These are phyloP conservation scores for Oophaga pumilio DNA, from an alignment of 2,113 vertebrate genomes.

Conservation along the genomic window DNA sequence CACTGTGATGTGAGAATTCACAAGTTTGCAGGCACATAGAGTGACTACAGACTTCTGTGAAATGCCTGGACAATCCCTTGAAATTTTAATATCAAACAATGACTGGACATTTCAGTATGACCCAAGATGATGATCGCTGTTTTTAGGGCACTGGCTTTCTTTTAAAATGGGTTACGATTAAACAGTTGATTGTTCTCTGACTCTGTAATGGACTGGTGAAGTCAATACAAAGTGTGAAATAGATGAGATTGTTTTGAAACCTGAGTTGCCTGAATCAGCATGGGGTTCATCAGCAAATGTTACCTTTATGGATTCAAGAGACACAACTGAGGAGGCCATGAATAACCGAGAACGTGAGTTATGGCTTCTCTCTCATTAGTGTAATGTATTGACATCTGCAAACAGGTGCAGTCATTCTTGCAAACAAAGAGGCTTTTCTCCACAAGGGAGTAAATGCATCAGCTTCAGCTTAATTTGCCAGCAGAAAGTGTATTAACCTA, in stretches of 20 bases:
- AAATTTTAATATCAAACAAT: not conserved
- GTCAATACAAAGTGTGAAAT: slow-evolving; percentile 12
- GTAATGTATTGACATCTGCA: slow-evolving; percentile 50
- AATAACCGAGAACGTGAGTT: slow-evolving; percentile 38
- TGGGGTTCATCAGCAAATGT: slow-evolving; percentile 30
- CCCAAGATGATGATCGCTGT: not conserved
- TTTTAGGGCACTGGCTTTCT: not conserved
- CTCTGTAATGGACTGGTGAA: not conserved
- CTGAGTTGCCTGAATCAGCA: slow-evolving; percentile 40
- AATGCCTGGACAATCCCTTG: no score
- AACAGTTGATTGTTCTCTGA: not conserved
- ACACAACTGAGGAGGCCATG: slow-evolving; percentile 13
- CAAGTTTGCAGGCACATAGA: no score
- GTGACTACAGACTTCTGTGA: no score
- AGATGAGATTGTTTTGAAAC: slow-evolving; percentile 36
- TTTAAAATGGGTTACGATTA: not conserved
- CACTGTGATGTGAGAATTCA: no score
- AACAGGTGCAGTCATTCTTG: slow-evolving; percentile 71
- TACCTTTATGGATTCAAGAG: slow-evolving; percentile 46
- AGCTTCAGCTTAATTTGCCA: slow-evolving; percentile 31
- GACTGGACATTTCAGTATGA: not conserved
- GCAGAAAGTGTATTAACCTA: slow-evolving; percentile 40
- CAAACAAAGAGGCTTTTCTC: slow-evolving; percentile 37
- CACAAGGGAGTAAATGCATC: slow-evolving; percentile 42
- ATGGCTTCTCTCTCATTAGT: slow-evolving; percentile 47